These are phyloP conservation scores for Papilio elwesi DNA, from an alignment of 2,888 invertebrate genomes.

Conservation along the genomic window DNA sequence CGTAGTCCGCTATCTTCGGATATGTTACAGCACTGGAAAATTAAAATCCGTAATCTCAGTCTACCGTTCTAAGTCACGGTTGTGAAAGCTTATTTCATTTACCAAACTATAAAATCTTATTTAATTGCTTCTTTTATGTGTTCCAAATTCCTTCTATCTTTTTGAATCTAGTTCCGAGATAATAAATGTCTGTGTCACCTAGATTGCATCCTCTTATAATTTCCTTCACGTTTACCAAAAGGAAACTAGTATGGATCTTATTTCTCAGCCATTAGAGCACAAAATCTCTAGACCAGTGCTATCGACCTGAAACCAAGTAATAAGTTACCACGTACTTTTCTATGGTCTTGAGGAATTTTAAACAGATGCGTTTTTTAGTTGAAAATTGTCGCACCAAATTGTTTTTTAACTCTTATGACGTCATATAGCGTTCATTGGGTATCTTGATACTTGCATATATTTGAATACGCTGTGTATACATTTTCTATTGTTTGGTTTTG, in stretches of 20 bases:
- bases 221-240: conserved; percentile 4
- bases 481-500: too few species aligned
- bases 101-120: too few species aligned
- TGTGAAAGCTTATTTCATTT: too few species aligned
- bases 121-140: not conserved
- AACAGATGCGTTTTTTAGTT: not conserved
- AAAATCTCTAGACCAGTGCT: not conserved
- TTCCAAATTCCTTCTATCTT: not conserved
- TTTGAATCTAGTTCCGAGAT: conserved; percentile 1
- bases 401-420: not conserved
- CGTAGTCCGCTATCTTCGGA: too few species aligned
- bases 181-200: conserved; percentile 32
- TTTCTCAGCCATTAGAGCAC: not conserved
- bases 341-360: conserved; percentile 19
- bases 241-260: not conserved
- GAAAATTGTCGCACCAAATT: not conserved
- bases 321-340: conserved; percentile 13
- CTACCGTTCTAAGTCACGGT: too few species aligned
- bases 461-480: too few species aligned
- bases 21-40: too few species aligned
- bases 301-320: conserved; percentile 20
- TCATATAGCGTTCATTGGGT: not conserved
- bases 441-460: too few species aligned
- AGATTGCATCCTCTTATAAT: conserved; percentile 35
- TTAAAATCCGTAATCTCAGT: too few species aligned